Evolutionary conservation across 2,888 invertebrate genomes (phyloP).

Genomic region (Vesta saturnalis): DNA sequence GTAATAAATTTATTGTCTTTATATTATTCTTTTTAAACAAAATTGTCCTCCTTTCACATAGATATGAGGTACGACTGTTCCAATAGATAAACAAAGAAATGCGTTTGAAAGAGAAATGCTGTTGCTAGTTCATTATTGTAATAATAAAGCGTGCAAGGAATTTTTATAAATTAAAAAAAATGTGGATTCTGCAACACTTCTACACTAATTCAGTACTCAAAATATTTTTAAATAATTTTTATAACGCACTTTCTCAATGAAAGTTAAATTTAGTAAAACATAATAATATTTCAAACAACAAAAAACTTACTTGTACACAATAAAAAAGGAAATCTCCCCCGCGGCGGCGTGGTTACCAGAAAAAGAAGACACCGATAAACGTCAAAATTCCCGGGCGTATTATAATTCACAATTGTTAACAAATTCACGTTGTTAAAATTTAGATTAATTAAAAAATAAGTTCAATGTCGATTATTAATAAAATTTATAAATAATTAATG

Average conservation of each 20-base stretch:
- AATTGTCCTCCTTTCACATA: neutral
- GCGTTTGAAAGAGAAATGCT: neutral
- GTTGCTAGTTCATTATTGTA: neutral
- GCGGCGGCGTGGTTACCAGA: conserved; percentile 35
- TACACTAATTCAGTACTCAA: too few species aligned
- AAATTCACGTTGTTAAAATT: neutral
- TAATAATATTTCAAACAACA: neutral
- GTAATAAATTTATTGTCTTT: neutral
- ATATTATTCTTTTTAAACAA: neutral
- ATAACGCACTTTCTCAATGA: conserved; percentile 13
- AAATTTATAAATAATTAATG: conserved; percentile 39
- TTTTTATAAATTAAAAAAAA: neutral
- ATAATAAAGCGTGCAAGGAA: conserved; percentile 4
- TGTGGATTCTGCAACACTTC: too few species aligned
- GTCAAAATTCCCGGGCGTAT: too few species aligned
- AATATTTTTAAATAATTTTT: too few species aligned
- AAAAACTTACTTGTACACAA: conserved; percentile 3
- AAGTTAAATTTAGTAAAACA: conserved; percentile 3
- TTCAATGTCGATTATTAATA: conserved; percentile 3
- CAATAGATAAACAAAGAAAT: conserved; percentile 10
- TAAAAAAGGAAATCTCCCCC: neutral
- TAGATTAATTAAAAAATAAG: neutral
- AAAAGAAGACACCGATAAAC: neutral
- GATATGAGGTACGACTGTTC: neutral
- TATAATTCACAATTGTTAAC: neutral